Evolutionary conservation across 2,113 vertebrate species (phyloP).

Genomic region (Hyla sarda): DNA sequence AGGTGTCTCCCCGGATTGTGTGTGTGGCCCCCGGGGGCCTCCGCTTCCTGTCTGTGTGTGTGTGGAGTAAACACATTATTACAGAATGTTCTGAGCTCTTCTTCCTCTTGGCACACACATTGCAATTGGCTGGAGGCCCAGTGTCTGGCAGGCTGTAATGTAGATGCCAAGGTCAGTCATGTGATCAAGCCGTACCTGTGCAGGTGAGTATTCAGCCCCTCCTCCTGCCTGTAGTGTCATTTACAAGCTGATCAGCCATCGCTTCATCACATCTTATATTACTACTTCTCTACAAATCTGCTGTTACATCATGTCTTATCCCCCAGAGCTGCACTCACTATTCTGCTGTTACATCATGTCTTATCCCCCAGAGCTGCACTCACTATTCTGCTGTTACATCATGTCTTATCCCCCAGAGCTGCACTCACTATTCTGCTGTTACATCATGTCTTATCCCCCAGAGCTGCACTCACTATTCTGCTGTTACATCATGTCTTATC

Average conservation of each 20-base stretch:
- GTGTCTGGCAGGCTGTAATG: not conserved
- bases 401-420: no score
- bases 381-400: no score
- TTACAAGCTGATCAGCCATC: not conserved
- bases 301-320: no score
- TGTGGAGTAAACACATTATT: not conserved
- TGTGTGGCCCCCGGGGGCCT: not conserved
- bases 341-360: no score
- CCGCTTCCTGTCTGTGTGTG: not conserved
- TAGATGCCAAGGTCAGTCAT: constrained; percentile 31
- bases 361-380: no score
- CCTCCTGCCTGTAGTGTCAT: not conserved
- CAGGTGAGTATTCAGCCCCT: not conserved
- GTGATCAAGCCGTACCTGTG: not conserved
- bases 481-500: no score
- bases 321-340: no score
- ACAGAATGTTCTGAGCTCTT: not conserved
- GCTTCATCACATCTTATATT: no score
- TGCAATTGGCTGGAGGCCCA: not conserved
- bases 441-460: no score
- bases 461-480: no score
- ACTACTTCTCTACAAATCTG: no score
- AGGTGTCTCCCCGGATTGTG: not conserved
- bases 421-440: no score
- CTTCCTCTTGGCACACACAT: not conserved